Conservation (phyloP, 2,113 vertebrate genomes). For the Bufo gargarizans region DNA sequence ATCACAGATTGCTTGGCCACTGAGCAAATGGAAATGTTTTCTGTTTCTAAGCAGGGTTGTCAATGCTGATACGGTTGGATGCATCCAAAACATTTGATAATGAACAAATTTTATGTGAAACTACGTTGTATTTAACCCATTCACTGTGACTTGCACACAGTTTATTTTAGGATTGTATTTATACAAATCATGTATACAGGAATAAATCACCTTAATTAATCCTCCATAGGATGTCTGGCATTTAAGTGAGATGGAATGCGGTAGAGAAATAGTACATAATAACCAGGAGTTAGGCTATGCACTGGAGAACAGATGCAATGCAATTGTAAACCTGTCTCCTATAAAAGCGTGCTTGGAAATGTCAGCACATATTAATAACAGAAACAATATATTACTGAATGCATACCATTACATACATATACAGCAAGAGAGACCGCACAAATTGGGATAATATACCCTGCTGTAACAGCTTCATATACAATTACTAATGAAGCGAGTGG, state of each 20-base stretch:
- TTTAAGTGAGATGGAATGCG: neutral
- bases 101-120: conserved; percentile 55
- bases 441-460: neutral
- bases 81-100: conserved; percentile 58
- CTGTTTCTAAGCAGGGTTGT: conserved; percentile 58
- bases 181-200: neutral
- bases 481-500: neutral
- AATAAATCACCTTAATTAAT: conserved; percentile 41
- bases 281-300: neutral
- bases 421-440: neutral
- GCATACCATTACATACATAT: neutral
- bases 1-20: conserved; percentile 55
- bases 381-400: conserved; percentile 22
- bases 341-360: neutral
- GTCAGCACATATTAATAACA: conserved; percentile 6
- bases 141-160: neutral
- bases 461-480: neutral
- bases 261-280: conserved; percentile 1
- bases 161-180: conserved; percentile 14
- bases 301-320: neutral
- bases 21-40: conserved; percentile 58
- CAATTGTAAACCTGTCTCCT: conserved; percentile 12
- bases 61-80: conserved; percentile 51
- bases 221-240: conserved; percentile 16
- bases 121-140: conserved; percentile 48